These are phyloP conservation scores for Urocolius indicus DNA, from an alignment of 2,113 vertebrate species.

Conservation along the genomic window DNA sequence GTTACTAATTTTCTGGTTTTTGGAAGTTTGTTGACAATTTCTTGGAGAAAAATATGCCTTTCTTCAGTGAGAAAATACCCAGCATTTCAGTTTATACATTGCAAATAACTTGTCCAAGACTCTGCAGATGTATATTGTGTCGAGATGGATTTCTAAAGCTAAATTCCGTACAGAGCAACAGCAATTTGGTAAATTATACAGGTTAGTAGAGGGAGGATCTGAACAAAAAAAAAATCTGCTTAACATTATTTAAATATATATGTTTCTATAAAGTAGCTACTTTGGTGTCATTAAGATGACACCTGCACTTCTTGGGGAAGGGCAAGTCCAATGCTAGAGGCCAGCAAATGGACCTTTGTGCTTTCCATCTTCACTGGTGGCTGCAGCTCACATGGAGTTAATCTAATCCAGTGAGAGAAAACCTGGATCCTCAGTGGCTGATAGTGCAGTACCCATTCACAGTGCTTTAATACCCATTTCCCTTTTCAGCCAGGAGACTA, in stretches of 20 bases:
- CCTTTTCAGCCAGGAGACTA: neutral
- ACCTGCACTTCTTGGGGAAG: neutral
- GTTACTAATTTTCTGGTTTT: neutral
- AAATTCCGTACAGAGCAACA: neutral
- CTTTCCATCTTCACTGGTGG: neutral
- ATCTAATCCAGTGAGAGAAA: neutral
- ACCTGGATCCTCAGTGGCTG: neutral
- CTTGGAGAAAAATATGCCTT: neutral
- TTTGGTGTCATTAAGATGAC: neutral
- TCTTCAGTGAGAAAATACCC: neutral
- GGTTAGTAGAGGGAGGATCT: neutral
- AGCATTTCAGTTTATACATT: neutral
- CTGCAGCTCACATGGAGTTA: neutral
- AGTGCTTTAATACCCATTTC: neutral
- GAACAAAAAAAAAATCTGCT: neutral
- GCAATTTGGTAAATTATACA: neutral
- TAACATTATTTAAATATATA: slow-evolving; percentile 15
- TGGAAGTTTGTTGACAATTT: neutral
- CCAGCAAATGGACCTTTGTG: neutral
- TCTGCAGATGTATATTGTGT: neutral
- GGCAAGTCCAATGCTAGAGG: neutral
- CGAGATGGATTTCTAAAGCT: neutral
- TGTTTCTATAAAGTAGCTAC: neutral
- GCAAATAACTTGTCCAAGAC: neutral
- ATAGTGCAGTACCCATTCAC: neutral